A percentile compares a stretch with the other conserved stretches of the same genome.
Conservation (phyloP, 2,113 vertebrate genomes). For the Dipodomys spectabilis region DNA sequence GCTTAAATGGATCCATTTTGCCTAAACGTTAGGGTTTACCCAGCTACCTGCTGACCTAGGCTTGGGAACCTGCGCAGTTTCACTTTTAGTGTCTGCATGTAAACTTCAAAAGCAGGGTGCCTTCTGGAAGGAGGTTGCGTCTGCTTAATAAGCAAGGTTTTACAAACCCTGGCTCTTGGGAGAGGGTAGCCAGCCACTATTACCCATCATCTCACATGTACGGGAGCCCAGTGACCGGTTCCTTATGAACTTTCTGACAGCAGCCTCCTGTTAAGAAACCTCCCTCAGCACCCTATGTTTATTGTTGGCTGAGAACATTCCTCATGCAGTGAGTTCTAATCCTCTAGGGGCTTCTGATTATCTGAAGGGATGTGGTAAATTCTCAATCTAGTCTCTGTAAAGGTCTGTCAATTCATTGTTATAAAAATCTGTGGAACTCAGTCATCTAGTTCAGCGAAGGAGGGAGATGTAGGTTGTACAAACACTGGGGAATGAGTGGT, state of each 20-base stretch:
- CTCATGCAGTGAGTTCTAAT: constrained; percentile 1
- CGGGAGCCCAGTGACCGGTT: neutral
- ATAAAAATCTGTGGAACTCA: neutral
- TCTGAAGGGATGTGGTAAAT: constrained; percentile 4
- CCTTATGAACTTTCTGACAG: neutral
- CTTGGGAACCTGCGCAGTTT: neutral
- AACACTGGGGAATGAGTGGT: neutral
- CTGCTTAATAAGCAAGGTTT: neutral
- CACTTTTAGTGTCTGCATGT: neutral
- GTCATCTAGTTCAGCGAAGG: neutral
- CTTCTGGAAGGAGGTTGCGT: neutral
- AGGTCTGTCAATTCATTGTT: constrained; percentile 6
- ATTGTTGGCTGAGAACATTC: neutral
- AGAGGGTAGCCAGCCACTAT: neutral
- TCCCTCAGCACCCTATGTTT: neutral
- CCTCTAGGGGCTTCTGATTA: neutral
- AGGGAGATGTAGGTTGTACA: neutral
- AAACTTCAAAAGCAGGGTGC: neutral
- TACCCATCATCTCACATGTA: neutral
- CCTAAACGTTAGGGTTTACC: neutral
- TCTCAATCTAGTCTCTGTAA: constrained; percentile 14
- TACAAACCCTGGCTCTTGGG: neutral
- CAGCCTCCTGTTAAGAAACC: constrained; percentile 31
- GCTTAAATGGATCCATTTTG: constrained; percentile 73
- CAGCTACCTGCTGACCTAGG: neutral